Percentiles rank a stretch among this genome's conserved stretches.
These are phyloP conservation scores for Gambusia affinis DNA, from an alignment of 2,113 vertebrate species.

Conservation along the genomic window DNA sequence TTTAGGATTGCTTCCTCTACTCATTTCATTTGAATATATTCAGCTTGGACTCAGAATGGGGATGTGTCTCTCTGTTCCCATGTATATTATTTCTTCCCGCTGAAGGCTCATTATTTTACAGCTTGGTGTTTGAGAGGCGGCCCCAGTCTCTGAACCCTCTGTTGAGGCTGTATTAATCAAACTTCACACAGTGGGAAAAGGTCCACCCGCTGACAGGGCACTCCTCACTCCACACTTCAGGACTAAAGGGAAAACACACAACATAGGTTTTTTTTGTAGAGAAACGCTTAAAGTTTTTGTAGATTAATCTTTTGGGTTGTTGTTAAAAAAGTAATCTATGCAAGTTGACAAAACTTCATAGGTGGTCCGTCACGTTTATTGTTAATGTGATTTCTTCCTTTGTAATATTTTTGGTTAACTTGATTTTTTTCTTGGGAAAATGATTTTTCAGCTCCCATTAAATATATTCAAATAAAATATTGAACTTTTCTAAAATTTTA, in stretches of 20 bases:
- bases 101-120: slow-evolving; percentile 95
- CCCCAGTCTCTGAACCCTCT: slow-evolving; percentile 79
- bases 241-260: slow-evolving; percentile 59
- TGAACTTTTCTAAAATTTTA: no score
- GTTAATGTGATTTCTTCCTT: slow-evolving; percentile 7
- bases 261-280: slow-evolving; percentile 31
- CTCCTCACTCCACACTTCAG: slow-evolving; percentile 76
- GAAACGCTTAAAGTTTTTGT: slow-evolving; percentile 31
- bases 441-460: slow-evolving; percentile 1
- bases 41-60: slow-evolving; percentile 61
- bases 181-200: slow-evolving; percentile 84
- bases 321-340: neutral
- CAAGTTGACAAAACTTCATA: neutral
- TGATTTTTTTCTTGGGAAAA: slow-evolving; percentile 67
- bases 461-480: no score
- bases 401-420: slow-evolving; percentile 55
- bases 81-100: slow-evolving; percentile 86
- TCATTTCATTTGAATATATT: slow-evolving; percentile 88
- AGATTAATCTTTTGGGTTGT: slow-evolving; percentile 27
- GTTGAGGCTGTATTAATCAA: slow-evolving; percentile 89
- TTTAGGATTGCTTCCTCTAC: slow-evolving; percentile 78
- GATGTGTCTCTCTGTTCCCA: slow-evolving; percentile 79
- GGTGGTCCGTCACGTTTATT: neutral
- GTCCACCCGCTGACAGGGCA: slow-evolving; percentile 66
- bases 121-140: slow-evolving; percentile 84